Base-by-base conservation (phyloP, 64 coral and sea anemone species). In the Porites lutea region DNA sequence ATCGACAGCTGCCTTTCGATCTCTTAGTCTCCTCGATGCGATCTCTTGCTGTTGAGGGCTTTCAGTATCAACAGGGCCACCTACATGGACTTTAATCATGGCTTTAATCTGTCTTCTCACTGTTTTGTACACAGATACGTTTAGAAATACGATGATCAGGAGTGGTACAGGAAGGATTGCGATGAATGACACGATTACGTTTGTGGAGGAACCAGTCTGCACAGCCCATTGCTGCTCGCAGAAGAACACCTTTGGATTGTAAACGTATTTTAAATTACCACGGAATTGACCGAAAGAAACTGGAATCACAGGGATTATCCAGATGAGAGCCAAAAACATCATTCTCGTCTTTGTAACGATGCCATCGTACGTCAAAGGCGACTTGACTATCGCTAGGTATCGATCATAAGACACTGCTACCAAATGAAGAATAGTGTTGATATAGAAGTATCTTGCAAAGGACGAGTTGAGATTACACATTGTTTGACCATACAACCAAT, bases 1-100 rank as follows among this genome's bases (percentile, higher is more conserved):
- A n/a, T 79, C 76, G n/a, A 79, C 76, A 27, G 76, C 76, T 79
- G 74, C 74, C 19, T 54, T 77, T 10, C 49, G 74, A 2, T 77
- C 74, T n/a, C 16, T 77, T 11, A 3, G 6, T 54, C 74, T 5
- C 48, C 74, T 77, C 47, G 16, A 77, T 3, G 27, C 27, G 27
- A 77, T 54, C 50, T 55, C 50, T 51, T 53, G 74, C 18, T 74
- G 27, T 49, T 54, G 74, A 37, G 27, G 27, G 19, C 15, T 77
- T 19, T 77, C 14, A n/a, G 48, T 8, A 48, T 15, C 13, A 2
- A 47, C 27, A 37, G 27, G 27, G 27, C 27, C 27, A 37, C 27
- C 14, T 12, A 19, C 19, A 12, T 65, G 23, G 10, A 45, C 5
- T 14, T 15, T 16, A 10, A 59, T 37, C 27, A 37, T 52, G 7